Evolutionary conservation across 2,113 vertebrate genomes (phyloP), one percentile per base, ranked within the genome.

Genomic region (Conger conger): DNA sequence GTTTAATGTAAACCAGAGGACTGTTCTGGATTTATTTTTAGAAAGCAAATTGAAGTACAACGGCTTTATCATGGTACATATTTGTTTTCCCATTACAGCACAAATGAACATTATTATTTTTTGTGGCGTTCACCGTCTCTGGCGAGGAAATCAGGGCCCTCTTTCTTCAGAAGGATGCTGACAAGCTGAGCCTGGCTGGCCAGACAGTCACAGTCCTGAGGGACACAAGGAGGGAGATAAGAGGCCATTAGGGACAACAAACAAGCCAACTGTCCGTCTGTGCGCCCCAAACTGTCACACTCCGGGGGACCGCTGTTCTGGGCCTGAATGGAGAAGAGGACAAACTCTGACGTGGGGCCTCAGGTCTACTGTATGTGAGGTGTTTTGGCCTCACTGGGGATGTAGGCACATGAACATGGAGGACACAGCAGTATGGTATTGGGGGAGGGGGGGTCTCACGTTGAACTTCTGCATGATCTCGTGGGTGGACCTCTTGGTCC

Each of bases 391-490:
- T 50, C 45, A 4, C 45, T 11, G 45, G 15, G 45, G 45, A 50
- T 63, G 57, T 63, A 20, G 57, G 57, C 57, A 63, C 57, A 63
- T 20, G 57, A 63, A 27, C 23, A 63, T 63, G 1, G 57, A 63
- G 23, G 57, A 63, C 1, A 13, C 45, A 0, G 45, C 45, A 15
- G 1, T 0, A 63, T 2, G 57, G 23, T 63, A 63, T 63, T 63
- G 57, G 4, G 54, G 15, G 15, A 16, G 18, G 18, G n/a, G 20
- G 27, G 9, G 87, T 15, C 97, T 97, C 93, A 99, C 98, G 30
- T 96, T 91, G 82, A 99, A 95, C 90, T 98, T 99, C 89, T 97
- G 96, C 86, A 99, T 92, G 90, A 99, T 94, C 87, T 99, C 97
- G 0, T 94, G 85, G 0, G 96, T 97, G 79, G 97, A 87, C 73